Evolutionary conservation across 2,888 invertebrate genomes (phyloP), one percentile per base, ranked within the genome.

Genomic region (Hermaeophaga mercurialis): DNA sequence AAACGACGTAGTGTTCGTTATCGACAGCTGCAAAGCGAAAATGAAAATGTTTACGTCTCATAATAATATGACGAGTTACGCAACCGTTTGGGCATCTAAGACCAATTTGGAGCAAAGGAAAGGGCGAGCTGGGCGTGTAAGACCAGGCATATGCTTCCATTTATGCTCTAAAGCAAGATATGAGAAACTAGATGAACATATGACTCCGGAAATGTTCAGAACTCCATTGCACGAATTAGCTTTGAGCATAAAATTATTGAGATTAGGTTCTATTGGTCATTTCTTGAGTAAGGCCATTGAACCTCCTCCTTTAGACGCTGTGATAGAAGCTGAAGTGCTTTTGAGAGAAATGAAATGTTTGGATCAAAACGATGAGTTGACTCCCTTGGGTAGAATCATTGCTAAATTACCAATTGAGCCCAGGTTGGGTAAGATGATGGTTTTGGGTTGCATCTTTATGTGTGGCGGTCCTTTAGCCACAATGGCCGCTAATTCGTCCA

Each of bases 11-110:
- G 96, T 98, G 1, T 98, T 90, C 78, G 98, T 99, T 0, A 91
- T 99, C 58, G 98, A 99, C 76, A 91, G 92, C 36, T 96, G 98
- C 80, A 96, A 97, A 78, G 92, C 95, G 0, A 96, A 97, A 76
- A 94, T 97, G 87, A 97, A 98, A 75, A 82, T 97, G 73, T 98
- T 97, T 74, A 97, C 97, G 0, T 94, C 96, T 0, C 96, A 97
- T 77, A 99, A 98, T 78, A 98, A 99, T 77, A 93, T 99, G 90
- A 97, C 97, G 0, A 96, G 96, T 70, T 98, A 97, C 74, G 96
- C 96, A 0, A 97, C 97, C 0, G 96, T 92, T 1, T 94, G 94
- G 94, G 96, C 96, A 0, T 94, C 95, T 59, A 87, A 85, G 75
- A 95, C 96, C 0, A 98, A 97, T 79, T 78, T 98, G 58, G 94